phyloP scores from a whole-genome alignment of 2,888 invertebrate species.

The Iselma pallidipennis region DNA sequence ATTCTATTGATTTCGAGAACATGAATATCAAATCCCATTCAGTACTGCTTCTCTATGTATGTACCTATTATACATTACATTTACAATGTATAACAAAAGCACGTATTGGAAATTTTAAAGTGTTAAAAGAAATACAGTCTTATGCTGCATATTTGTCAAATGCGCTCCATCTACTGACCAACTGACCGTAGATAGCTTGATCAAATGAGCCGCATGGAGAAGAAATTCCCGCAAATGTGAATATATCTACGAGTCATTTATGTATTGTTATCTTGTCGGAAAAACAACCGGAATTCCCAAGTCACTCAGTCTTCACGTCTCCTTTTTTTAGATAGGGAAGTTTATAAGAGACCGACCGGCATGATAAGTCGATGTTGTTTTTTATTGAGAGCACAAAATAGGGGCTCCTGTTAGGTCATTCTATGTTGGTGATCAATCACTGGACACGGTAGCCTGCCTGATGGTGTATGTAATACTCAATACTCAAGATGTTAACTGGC shows the following conservation, averaged over 20 bases:
- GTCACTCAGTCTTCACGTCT: conserved; percentile 26
- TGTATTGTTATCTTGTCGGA: conserved; percentile 48
- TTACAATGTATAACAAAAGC: too few species aligned
- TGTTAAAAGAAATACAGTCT: background rate
- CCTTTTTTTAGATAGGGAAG: conserved; percentile 30
- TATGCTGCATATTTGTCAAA: conserved; percentile 46
- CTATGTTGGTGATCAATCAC: conserved; percentile 54
- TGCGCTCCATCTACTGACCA: conserved; percentile 53
- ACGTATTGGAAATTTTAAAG: too few species aligned
- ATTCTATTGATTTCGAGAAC: background rate
- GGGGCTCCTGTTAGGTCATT: conserved; percentile 45
- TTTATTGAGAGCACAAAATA: conserved; percentile 46
- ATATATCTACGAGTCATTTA: conserved; percentile 53
- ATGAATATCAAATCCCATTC: conserved; percentile 11
- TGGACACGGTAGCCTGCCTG: conserved; percentile 46
- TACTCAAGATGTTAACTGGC: conserved; percentile 57
- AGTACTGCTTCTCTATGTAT: conserved; percentile 8
- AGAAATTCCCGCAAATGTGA: conserved; percentile 55
- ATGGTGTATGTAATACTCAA: conserved; percentile 54
- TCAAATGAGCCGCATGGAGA: conserved; percentile 51
- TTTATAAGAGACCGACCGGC: conserved; percentile 51
- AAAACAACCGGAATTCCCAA: conserved; percentile 43
- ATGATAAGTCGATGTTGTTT: conserved; percentile 48
- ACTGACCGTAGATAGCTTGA: conserved; percentile 47
- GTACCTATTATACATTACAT: too few species aligned